phyloP scores from a whole-genome alignment of 2,113 vertebrate genomes.

The Ctenodactylus gundi region DNA sequence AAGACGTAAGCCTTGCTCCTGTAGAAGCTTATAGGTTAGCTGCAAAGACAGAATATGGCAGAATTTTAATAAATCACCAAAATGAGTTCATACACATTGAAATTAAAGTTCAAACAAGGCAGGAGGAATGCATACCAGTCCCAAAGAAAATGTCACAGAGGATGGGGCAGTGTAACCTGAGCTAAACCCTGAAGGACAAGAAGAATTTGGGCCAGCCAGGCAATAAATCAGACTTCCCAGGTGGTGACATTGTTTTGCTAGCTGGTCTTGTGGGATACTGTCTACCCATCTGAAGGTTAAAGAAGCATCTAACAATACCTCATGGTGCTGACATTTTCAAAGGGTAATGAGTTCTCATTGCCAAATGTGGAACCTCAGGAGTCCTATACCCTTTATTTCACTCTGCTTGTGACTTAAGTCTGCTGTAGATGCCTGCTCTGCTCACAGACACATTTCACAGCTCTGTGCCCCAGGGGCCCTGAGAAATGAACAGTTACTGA shows the following conservation, averaged over 20 bases:
- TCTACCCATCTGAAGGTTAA: constrained; percentile 50
- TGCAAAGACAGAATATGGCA: constrained; percentile 15
- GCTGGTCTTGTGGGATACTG: constrained; percentile 10
- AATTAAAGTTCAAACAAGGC: neutral
- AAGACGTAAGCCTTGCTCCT: neutral
- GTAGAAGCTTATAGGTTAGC: neutral
- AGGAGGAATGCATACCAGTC: neutral
- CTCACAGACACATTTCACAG: neutral
- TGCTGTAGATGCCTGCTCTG: neutral
- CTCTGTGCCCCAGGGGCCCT: neutral
- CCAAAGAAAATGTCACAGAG: neutral
- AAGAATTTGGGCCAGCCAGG: constrained; percentile 1
- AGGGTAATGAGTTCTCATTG: constrained; percentile 56
- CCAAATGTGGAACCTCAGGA: neutral
- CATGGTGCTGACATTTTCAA: constrained; percentile 53
- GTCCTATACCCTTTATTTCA: neutral
- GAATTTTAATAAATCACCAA: constrained; percentile 2
- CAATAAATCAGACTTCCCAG: constrained; percentile 50
- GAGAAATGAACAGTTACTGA: neutral
- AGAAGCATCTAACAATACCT: constrained; percentile 7
- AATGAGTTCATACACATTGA: neutral
- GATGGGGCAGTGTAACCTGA: neutral
- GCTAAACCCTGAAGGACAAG: constrained; percentile 27
- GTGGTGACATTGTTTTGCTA: constrained; percentile 46
- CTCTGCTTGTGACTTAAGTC: neutral